Evolutionary conservation across 2,113 vertebrate genomes (phyloP).

Genomic region (Ivindomyrus marchei): DNA sequence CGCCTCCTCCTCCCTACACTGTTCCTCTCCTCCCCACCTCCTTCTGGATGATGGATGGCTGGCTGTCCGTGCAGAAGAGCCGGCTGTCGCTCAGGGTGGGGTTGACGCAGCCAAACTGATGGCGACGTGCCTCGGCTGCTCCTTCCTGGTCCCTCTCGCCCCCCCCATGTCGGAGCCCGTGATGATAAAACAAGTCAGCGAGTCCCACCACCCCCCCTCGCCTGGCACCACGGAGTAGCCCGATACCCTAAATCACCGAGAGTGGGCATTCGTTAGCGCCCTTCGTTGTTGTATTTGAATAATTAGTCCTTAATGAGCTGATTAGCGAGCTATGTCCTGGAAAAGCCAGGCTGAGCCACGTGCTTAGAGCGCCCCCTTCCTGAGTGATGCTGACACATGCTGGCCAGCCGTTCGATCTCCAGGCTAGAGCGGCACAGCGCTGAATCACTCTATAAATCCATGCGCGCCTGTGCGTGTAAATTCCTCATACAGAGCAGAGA

Average conservation of each 20-base stretch:
- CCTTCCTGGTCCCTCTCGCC: neutral
- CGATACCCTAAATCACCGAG: neutral
- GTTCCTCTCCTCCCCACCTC: neutral
- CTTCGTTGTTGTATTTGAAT: conserved; percentile 6
- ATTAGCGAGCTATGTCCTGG: neutral
- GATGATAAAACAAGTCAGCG: neutral
- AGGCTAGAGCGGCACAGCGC: neutral
- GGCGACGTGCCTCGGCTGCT: neutral
- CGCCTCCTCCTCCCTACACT: neutral
- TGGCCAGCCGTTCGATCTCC: neutral
- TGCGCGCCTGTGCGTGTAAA: neutral
- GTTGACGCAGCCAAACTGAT: conserved; percentile 7
- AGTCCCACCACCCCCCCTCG: neutral
- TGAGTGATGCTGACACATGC: neutral
- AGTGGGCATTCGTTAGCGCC: neutral
- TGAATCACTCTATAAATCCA: conserved; percentile 11
- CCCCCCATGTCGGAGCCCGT: neutral
- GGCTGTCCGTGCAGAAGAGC: neutral
- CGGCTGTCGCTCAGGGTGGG: conserved; percentile 13
- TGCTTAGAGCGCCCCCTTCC: neutral
- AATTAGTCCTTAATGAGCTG: conserved; percentile 15
- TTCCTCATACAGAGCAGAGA: neutral
- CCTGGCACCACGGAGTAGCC: neutral
- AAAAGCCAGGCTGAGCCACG: neutral
- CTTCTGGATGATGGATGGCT: conserved; percentile 1